Conservation (phyloP, 2,797 vertebrate genomes). For the Gadopsis bispinosus region DNA sequence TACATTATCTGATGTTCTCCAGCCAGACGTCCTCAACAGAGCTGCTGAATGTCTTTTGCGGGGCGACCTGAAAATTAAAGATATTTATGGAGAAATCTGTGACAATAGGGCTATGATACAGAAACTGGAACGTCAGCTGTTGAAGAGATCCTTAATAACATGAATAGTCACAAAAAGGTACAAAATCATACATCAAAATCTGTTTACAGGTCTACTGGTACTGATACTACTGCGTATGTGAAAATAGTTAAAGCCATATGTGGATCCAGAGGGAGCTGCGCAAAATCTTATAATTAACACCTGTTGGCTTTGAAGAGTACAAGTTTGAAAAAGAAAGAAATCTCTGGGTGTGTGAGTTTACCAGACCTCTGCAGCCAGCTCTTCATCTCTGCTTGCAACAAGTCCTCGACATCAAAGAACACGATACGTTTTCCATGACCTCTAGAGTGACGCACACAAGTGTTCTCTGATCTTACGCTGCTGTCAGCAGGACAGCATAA, state of each 20-base stretch:
- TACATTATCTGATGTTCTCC: background rate
- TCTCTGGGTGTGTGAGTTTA: background rate
- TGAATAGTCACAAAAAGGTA: background rate
- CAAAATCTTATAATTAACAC: background rate
- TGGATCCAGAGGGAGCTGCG: too few relatives aligned
- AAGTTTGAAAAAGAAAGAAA: background rate
- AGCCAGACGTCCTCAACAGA: background rate
- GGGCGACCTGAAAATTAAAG: background rate
- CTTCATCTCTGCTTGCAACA: background rate
- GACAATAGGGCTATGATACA: too few relatives aligned
- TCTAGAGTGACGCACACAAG: background rate
- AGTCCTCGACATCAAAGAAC: background rate
- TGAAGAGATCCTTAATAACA: background rate
- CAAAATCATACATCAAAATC: background rate
- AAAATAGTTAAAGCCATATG: background rate
- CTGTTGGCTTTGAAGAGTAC: background rate
- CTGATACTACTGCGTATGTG: background rate
- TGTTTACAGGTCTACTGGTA: background rate
- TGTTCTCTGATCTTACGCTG: too few relatives aligned
- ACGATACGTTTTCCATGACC: background rate
- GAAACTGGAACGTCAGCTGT: too few relatives aligned
- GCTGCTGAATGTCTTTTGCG: background rate
- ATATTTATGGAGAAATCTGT: background rate
- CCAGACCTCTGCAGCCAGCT: background rate
- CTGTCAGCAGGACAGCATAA: background rate